phyloP scores from a whole-genome alignment of 2,113 vertebrate species.

The Sarotherodon lohbergeri region DNA sequence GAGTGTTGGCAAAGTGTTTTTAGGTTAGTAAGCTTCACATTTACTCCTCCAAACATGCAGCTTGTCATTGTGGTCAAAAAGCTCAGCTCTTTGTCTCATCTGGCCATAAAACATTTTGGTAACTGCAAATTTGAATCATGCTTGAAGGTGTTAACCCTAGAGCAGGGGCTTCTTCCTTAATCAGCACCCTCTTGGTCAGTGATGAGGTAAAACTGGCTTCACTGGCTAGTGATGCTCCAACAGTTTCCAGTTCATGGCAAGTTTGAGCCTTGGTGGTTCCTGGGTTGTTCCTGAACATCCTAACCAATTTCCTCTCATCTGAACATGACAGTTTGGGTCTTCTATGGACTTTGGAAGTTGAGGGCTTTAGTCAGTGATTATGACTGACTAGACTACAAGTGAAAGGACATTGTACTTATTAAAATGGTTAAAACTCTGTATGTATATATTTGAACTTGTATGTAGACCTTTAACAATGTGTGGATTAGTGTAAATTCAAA shows the following conservation, averaged over 20 bases:
- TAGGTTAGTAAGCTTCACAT: not conserved
- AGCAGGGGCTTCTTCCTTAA: not conserved
- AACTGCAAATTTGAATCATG: not conserved
- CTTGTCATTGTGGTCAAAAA: too few species aligned
- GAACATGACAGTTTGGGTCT: not conserved
- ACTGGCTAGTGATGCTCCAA: not conserved
- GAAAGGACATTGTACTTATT: not conserved
- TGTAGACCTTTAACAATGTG: not conserved
- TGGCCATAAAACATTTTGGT: not conserved
- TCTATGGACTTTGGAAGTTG: not conserved
- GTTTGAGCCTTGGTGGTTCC: not conserved
- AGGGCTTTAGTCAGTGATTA: not conserved
- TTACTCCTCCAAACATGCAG: not conserved
- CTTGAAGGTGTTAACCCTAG: not conserved
- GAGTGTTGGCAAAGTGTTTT: not conserved
- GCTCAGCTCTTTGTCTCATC: not conserved
- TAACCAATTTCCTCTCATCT: not conserved
- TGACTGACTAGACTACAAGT: not conserved
- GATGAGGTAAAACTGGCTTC: not conserved
- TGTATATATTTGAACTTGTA: not conserved
- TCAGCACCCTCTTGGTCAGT: not conserved
- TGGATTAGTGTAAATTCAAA: not conserved
- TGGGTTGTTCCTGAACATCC: not conserved
- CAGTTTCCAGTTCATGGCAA: not conserved
- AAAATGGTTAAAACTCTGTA: not conserved